These are phyloP conservation scores for Takifugu rubripes DNA, from an alignment of 2,797 vertebrate species.

Conservation along the genomic window DNA sequence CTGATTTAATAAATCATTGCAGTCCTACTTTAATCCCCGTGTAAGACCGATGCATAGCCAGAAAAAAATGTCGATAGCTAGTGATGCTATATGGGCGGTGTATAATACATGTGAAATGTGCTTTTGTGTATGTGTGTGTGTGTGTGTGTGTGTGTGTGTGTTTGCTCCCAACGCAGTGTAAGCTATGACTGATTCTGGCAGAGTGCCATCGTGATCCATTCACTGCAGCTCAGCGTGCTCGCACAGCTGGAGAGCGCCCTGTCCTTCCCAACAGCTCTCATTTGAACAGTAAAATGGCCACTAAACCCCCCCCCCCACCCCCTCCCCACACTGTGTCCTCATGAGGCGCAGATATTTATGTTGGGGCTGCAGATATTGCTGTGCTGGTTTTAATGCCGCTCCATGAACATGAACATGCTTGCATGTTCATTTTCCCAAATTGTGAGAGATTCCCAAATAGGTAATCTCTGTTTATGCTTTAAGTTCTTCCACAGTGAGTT, in stretches of 20 bases:
- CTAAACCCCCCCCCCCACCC: slow-evolving; percentile 19
- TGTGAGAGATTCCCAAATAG: too few relatives aligned
- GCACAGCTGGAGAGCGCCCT: slow-evolving; percentile 41
- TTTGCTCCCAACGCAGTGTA: background rate
- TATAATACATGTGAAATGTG: too few relatives aligned
- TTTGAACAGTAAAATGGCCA: slow-evolving; percentile 53
- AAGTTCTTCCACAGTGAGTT: slow-evolving; percentile 17
- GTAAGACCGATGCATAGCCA: too few relatives aligned
- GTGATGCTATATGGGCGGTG: too few relatives aligned
- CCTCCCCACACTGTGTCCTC: slow-evolving; percentile 28
- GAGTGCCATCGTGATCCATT: slow-evolving; percentile 56
- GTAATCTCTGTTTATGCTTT: background rate
- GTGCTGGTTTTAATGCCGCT: slow-evolving; percentile 3
- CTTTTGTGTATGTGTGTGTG: too few relatives aligned
- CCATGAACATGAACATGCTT: background rate
- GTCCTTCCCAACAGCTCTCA: slow-evolving; percentile 38
- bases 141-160: too few relatives aligned
- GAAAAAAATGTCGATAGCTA: too few relatives aligned
- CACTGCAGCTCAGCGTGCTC: slow-evolving; percentile 45
- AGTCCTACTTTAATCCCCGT: too few relatives aligned
- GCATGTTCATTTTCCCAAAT: too few relatives aligned
- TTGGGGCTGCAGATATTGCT: slow-evolving; percentile 1
- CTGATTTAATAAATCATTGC: too few relatives aligned
- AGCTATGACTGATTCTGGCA: slow-evolving; percentile 51
- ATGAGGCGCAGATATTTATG: slow-evolving; percentile 27